phyloP scores from a whole-genome alignment of 2,888 invertebrate genomes.

The Andrena bicolor region DNA sequence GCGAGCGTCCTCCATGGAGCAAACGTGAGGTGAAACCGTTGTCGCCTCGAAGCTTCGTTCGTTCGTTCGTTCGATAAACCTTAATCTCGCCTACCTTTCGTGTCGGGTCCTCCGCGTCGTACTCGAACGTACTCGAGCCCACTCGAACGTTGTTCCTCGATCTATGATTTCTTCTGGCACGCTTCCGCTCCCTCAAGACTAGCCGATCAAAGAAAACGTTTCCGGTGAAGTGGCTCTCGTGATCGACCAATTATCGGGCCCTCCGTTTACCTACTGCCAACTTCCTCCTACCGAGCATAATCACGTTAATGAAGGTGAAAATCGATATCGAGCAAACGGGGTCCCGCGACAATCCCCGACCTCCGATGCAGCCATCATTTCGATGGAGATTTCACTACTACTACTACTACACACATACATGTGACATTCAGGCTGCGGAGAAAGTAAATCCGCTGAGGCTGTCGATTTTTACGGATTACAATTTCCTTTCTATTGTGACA shows the following conservation, averaged over 20 bases:
- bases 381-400: background rate
- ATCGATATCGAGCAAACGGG: constrained; percentile 15
- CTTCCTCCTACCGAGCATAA: constrained; percentile 13
- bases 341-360: constrained; percentile 21
- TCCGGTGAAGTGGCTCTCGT: constrained; percentile 32
- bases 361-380: no score
- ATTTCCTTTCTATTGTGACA: constrained; percentile 18
- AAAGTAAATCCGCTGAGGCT: background rate
- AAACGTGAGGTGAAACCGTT: background rate
- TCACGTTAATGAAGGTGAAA: constrained; percentile 41
- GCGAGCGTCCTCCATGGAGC: background rate
- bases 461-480: constrained; percentile 21
- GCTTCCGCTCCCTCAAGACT: background rate
- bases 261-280: constrained; percentile 30
- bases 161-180: constrained; percentile 17
- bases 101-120: background rate
- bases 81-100: constrained; percentile 8
- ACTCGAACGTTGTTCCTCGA: constrained; percentile 24
- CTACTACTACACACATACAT: no score
- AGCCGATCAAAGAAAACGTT: constrained; percentile 12
- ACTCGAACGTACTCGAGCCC: background rate
- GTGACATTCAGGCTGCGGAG: background rate
- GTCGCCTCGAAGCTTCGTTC: constrained; percentile 7
- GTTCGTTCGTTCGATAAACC: constrained; percentile 25
- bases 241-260: constrained; percentile 36